A percentile compares a stretch with the other conserved stretches of the same genome.
Evolutionary conservation across 2,888 invertebrate species (phyloP).

Genomic region (Lycophotia porphyrea): DNA sequence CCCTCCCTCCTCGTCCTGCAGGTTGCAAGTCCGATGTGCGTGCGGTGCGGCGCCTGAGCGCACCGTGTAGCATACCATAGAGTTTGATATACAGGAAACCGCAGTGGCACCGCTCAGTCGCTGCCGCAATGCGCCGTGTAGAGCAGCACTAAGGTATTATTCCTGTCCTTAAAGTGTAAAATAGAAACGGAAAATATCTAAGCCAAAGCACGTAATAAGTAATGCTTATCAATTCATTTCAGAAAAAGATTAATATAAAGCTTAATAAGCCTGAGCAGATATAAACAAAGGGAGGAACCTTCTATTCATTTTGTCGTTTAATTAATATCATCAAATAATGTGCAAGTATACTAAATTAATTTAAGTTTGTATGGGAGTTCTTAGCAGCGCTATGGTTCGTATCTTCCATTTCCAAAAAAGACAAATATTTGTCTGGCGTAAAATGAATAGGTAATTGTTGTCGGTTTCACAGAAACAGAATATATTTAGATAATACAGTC

Average conservation of each 20-base stretch:
- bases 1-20: too few relatives aligned
- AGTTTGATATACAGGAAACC: not conserved
- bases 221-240: too few relatives aligned
- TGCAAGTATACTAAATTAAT: not conserved
- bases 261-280: not conserved
- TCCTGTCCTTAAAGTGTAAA: too few relatives aligned
- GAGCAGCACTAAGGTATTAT: too few relatives aligned
- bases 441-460: not conserved
- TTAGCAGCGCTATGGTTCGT: not conserved
- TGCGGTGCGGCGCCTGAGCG: too few relatives aligned
- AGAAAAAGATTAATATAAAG: too few relatives aligned
- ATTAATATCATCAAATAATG: too few relatives aligned
- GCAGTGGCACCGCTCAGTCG: too few relatives aligned
- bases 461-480: not conserved
- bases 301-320: not conserved
- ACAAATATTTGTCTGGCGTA: not conserved
- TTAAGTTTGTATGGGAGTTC: not conserved
- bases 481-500: not conserved
- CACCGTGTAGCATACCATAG: not conserved
- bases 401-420: not conserved
- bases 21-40: too few relatives aligned
- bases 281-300: not conserved
- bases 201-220: too few relatives aligned
- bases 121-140: too few relatives aligned
- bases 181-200: too few relatives aligned